phyloP scores from a whole-genome alignment of 2,113 vertebrate genomes.

The Serinus canaria region DNA sequence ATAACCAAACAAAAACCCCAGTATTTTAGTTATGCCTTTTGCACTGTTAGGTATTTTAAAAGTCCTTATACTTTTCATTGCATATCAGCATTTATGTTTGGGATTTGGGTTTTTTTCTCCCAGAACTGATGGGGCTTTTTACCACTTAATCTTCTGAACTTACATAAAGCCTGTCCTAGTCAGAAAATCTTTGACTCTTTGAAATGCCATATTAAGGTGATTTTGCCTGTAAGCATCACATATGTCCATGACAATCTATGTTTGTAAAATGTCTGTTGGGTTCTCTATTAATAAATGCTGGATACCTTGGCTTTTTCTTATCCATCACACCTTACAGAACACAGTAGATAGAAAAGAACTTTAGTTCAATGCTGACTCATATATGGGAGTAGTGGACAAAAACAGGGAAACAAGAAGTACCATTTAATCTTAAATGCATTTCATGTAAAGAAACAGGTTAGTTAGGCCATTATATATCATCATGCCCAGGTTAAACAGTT shows the following conservation, averaged over 20 bases:
- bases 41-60: neutral
- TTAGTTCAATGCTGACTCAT: neutral
- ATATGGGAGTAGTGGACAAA: neutral
- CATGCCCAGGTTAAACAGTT: neutral
- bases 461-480: neutral
- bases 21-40: neutral
- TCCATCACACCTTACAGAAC: neutral
- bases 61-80: neutral
- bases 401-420: neutral
- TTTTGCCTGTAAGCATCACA: neutral
- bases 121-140: neutral
- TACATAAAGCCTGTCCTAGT: neutral
- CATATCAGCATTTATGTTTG: neutral
- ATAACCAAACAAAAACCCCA: fast-evolving
- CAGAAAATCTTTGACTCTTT: neutral
- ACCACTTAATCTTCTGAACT: neutral
- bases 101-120: fast-evolving
- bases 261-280: neutral
- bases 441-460: neutral
- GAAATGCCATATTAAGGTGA: neutral
- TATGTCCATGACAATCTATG: neutral
- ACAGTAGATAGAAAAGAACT: neutral
- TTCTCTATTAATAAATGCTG: neutral
- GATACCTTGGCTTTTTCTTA: neutral
- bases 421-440: neutral